Percentiles rank a stretch among this genome's conserved stretches.
Evolutionary conservation across 2,797 vertebrate species (phyloP).

Genomic region (Microctenopoma lineatum): DNA sequence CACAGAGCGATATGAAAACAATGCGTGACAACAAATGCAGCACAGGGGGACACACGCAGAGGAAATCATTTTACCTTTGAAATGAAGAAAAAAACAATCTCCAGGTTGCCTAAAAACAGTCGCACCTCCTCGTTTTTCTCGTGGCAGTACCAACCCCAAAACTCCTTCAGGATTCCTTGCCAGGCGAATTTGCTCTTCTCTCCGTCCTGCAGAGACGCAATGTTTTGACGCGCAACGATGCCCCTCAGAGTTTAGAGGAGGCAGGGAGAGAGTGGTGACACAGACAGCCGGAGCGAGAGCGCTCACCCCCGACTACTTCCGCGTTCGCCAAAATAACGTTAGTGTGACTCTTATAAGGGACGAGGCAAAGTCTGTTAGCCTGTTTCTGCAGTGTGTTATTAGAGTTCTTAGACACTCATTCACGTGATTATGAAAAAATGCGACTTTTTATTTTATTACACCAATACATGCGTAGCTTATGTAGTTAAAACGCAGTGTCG

Average conservation of each 20-base stretch:
- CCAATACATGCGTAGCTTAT: not conserved
- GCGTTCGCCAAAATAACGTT: constrained; percentile 14
- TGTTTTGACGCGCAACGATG: constrained; percentile 81
- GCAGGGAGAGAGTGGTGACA: constrained; percentile 43
- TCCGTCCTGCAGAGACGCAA: constrained; percentile 78
- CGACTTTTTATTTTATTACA: not conserved
- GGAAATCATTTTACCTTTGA: constrained; percentile 77
- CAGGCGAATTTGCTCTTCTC: constrained; percentile 52
- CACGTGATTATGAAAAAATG: accelerated
- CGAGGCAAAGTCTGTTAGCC: too few species aligned
- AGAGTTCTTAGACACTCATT: not conserved
- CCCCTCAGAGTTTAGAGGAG: constrained; percentile 75
- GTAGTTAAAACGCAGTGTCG: not conserved
- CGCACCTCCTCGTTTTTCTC: constrained; percentile 69
- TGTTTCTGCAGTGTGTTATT: not conserved
- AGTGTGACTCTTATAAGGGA: not conserved
- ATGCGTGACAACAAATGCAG: constrained; percentile 53
- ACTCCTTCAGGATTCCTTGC: constrained; percentile 63
- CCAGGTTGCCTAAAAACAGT: constrained; percentile 61
- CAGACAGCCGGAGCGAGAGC: constrained; percentile 65
- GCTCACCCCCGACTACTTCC: constrained; percentile 12
- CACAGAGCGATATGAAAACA: constrained; percentile 23
- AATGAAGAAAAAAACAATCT: constrained; percentile 73
- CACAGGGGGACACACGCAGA: constrained; percentile 35
- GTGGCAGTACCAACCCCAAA: constrained; percentile 70